phyloP scores from a whole-genome alignment of 2,888 invertebrate genomes.

The Meteorus colon region DNA sequence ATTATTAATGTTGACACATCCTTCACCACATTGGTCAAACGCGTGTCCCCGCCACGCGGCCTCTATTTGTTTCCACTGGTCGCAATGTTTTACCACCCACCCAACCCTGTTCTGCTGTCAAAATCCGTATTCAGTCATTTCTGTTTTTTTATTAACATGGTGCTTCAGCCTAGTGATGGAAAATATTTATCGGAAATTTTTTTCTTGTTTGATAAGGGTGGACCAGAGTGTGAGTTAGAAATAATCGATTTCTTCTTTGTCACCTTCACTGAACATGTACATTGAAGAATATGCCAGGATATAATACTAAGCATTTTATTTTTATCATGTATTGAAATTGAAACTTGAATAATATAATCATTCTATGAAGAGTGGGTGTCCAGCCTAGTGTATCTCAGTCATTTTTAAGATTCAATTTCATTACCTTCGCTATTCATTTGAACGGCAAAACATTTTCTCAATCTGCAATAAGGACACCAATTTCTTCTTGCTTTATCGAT shows the following conservation, averaged over 20 bases:
- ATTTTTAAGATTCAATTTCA: constrained; percentile 37
- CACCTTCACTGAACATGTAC: too few relatives aligned
- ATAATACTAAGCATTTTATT: too few relatives aligned
- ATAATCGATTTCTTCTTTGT: too few relatives aligned
- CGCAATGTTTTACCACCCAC: neutral
- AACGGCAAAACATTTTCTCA: constrained; percentile 84
- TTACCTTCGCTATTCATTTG: constrained; percentile 86
- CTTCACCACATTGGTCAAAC: constrained; percentile 47
- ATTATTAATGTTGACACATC: constrained; percentile 59
- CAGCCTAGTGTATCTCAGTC: too few relatives aligned
- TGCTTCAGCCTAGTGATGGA: neutral
- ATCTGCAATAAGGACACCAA: constrained; percentile 90
- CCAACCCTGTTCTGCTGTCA: neutral
- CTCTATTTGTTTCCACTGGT: constrained; percentile 33
- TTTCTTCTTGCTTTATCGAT: constrained; percentile 89
- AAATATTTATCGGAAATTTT: neutral
- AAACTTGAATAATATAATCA: too few relatives aligned
- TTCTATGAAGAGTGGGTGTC: too few relatives aligned
- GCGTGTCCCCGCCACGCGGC: constrained; percentile 58
- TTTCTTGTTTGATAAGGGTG: neutral
- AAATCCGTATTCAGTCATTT: constrained; percentile 11
- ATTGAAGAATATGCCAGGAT: too few relatives aligned
- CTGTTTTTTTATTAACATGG: constrained; percentile 18
- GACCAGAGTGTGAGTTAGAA: too few relatives aligned
- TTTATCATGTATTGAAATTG: too few relatives aligned